These are phyloP conservation scores for Nasonia vitripennis DNA, from an alignment of 1,140 invertebrate genomes.

Conservation along the genomic window DNA sequence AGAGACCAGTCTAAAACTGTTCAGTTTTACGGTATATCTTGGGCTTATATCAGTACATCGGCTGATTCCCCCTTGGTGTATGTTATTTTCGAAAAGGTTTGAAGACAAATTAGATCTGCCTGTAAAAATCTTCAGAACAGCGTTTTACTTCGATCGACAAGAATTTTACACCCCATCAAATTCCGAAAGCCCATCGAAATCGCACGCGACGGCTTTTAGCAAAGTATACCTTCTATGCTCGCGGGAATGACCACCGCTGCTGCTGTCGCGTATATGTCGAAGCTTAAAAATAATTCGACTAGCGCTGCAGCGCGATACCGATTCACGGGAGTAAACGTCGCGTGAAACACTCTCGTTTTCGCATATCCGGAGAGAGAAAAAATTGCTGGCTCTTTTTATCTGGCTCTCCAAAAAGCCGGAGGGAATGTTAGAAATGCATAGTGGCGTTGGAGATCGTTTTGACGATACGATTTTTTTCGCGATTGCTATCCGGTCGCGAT, in stretches of 20 bases:
- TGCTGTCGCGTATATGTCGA: background rate
- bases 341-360: constrained; percentile 6
- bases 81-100: too few relatives aligned
- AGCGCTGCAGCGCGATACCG: background rate
- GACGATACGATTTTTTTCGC: too few relatives aligned
- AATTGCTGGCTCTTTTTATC: background rate
- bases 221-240: background rate
- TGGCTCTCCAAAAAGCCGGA: background rate
- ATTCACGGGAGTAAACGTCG: constrained; percentile 21
- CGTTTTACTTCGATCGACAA: background rate
- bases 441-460: too few relatives aligned
- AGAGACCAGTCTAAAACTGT: too few relatives aligned
- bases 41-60: too few relatives aligned
- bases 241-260: background rate
- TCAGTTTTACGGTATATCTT: too few relatives aligned
- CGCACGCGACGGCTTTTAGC: background rate
- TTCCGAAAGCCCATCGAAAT: background rate
- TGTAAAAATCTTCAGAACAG: too few relatives aligned
- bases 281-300: constrained; percentile 31
- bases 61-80: too few relatives aligned
- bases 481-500: too few relatives aligned
- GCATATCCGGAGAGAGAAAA: background rate
- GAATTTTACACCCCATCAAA: background rate
- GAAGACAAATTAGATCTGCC: too few relatives aligned
- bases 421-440: too few relatives aligned